Evolutionary conservation across 2,888 invertebrate species (phyloP).

Genomic region (Epinotia brunnichana): DNA sequence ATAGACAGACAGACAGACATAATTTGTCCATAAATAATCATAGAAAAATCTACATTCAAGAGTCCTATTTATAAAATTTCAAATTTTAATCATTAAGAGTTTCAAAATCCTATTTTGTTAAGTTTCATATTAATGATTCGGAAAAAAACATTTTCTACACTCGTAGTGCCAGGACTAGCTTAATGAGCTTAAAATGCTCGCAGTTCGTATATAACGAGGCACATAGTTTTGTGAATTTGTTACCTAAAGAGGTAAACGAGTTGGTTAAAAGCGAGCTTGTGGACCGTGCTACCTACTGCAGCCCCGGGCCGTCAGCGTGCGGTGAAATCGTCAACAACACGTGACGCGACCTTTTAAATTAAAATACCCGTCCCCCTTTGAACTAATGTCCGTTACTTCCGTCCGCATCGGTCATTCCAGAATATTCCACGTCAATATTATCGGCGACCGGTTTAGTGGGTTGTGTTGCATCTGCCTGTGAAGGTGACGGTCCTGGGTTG

Average conservation of each 20-base stretch:
- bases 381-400: constrained; percentile 7
- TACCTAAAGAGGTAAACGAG: constrained; percentile 24
- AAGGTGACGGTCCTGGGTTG: too few species aligned
- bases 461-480: too few species aligned
- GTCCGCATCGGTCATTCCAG: constrained; percentile 1
- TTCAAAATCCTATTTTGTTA: not conserved
- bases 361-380: constrained; percentile 15
- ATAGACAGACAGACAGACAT: too few species aligned
- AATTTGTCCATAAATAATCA: too few species aligned
- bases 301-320: constrained; percentile 14
- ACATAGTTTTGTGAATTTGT: constrained; percentile 14
- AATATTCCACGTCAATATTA: not conserved
- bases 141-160: not conserved
- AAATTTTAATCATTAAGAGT: too few species aligned
- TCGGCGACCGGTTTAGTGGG: too few species aligned
- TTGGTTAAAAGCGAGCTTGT: constrained; percentile 25
- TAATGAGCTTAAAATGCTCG: constrained; percentile 24
- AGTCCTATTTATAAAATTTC: too few species aligned
- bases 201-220: constrained; percentile 13
- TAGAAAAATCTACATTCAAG: too few species aligned
- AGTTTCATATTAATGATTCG: constrained; percentile 5
- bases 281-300: constrained; percentile 33
- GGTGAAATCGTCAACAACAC: constrained; percentile 21
- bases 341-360: constrained; percentile 34
- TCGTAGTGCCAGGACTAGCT: constrained; percentile 9